phyloP scores from a whole-genome alignment of 2,113 vertebrate species.

The Tylochromis polylepis region DNA sequence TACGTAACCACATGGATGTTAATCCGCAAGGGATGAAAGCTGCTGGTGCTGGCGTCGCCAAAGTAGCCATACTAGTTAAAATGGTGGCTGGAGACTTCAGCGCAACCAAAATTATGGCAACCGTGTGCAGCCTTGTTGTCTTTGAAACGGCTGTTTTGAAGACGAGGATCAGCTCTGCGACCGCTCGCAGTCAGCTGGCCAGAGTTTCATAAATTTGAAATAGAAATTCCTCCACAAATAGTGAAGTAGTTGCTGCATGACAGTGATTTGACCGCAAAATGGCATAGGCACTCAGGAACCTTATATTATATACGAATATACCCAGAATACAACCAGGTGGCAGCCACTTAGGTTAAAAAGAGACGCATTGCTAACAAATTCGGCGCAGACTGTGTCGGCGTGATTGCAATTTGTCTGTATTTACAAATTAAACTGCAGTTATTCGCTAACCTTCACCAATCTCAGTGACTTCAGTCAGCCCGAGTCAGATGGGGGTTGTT shows the following conservation, averaged over 20 bases:
- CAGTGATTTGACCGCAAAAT: not conserved
- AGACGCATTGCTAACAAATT: accelerated
- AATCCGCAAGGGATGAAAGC: not conserved
- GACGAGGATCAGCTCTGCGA: not conserved
- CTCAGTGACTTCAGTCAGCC: not conserved
- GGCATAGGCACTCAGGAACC: not conserved
- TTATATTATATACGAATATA: not conserved
- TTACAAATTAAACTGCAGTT: not conserved
- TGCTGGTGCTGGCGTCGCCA: not conserved
- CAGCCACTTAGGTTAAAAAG: not conserved
- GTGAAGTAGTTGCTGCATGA: not conserved
- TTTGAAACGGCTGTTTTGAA: not conserved
- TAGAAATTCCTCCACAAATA: not conserved
- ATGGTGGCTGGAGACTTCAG: not conserved
- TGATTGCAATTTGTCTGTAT: not conserved
- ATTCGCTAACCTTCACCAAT: not conserved
- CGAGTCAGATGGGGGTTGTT: not conserved
- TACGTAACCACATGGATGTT: not conserved
- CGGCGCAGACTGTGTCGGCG: not conserved
- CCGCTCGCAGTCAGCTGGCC: accelerated
- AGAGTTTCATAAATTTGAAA: not conserved
- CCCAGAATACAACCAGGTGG: not conserved
- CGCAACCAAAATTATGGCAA: accelerated
- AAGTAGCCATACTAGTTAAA: not conserved
- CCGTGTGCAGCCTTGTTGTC: accelerated